Evolutionary conservation across 2,888 invertebrate genomes (phyloP).

Genomic region (Tipula confusa): DNA sequence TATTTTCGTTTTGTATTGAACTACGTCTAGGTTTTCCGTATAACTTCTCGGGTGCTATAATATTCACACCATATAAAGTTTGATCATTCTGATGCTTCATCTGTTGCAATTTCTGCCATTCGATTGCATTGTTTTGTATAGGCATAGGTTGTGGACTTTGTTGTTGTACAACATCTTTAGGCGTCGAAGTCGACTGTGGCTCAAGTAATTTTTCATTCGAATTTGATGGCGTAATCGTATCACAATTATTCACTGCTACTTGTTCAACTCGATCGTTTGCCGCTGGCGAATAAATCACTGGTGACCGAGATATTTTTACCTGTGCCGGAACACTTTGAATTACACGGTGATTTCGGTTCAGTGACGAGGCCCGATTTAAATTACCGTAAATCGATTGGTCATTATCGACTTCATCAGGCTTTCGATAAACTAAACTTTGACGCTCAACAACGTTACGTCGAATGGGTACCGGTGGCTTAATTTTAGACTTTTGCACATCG

Average conservation of each 20-base stretch:
- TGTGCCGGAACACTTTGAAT: conserved; percentile 14
- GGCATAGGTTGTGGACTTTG: conserved; percentile 30
- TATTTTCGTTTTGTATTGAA: conserved; percentile 36
- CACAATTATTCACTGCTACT: conserved; percentile 4
- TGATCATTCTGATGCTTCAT: conserved; percentile 47
- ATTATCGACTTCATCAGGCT: not conserved
- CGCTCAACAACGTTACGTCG: not conserved
- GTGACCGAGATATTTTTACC: conserved; percentile 14
- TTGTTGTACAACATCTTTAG: conserved; percentile 36
- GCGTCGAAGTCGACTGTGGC: conserved; percentile 41
- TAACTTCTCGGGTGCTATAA: conserved; percentile 27
- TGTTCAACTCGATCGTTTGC: conserved; percentile 3
- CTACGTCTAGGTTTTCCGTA: conserved; percentile 4
- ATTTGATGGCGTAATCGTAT: conserved; percentile 36
- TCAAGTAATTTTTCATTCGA: conserved; percentile 39
- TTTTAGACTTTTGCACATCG: conserved; percentile 36
- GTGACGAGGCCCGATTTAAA: conserved; percentile 35
- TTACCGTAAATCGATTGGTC: conserved; percentile 31
- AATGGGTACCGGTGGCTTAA: conserved; percentile 30
- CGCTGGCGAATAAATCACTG: not conserved
- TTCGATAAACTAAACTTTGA: not conserved
- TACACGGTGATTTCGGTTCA: not conserved
- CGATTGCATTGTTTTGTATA: conserved; percentile 40
- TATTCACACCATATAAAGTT: conserved; percentile 36
- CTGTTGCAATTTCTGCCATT: conserved; percentile 46